Percentiles rank a stretch among this genome's conserved stretches.
These are phyloP conservation scores for Oriolus oriolus DNA, from an alignment of 2,113 vertebrate genomes.

Conservation along the genomic window DNA sequence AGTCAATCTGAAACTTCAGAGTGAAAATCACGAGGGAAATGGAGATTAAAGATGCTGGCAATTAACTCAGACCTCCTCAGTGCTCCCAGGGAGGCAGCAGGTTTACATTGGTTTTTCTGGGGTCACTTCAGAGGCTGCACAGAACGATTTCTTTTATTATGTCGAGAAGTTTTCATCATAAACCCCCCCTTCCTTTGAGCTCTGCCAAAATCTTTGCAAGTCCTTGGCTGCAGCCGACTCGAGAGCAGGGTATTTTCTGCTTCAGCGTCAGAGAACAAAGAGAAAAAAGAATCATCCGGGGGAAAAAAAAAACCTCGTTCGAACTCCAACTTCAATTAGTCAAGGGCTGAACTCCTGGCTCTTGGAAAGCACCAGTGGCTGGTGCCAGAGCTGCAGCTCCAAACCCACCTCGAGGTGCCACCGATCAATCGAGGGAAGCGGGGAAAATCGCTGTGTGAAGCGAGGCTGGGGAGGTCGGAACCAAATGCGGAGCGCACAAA, in stretches of 20 bases:
- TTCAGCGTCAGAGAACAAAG: background rate
- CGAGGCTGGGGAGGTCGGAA: background rate
- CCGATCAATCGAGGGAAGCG: background rate
- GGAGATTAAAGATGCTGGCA: background rate
- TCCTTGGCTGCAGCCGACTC: background rate
- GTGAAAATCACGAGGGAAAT: background rate
- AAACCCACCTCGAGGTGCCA: background rate
- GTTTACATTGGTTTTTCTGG: background rate
- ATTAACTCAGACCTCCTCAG: constrained; percentile 27
- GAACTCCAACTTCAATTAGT: background rate
- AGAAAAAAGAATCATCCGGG: background rate
- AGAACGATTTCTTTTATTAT: background rate
- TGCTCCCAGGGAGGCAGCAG: constrained; percentile 6
- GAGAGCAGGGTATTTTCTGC: background rate
- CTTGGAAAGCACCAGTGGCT: background rate
- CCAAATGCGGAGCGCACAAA: rapidly evolving
- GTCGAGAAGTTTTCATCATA: background rate
- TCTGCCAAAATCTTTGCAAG: constrained; percentile 6
- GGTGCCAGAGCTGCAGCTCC: background rate
- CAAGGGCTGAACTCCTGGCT: background rate
- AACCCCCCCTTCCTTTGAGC: background rate
- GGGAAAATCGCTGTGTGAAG: background rate
- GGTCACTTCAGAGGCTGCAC: constrained; percentile 6
- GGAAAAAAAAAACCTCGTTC: background rate
- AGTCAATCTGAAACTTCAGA: background rate